Percentiles rank a stretch among this genome's conserved stretches.
Evolutionary conservation across 2,113 vertebrate species (phyloP).

Genomic region (Pituophis catenifer): DNA sequence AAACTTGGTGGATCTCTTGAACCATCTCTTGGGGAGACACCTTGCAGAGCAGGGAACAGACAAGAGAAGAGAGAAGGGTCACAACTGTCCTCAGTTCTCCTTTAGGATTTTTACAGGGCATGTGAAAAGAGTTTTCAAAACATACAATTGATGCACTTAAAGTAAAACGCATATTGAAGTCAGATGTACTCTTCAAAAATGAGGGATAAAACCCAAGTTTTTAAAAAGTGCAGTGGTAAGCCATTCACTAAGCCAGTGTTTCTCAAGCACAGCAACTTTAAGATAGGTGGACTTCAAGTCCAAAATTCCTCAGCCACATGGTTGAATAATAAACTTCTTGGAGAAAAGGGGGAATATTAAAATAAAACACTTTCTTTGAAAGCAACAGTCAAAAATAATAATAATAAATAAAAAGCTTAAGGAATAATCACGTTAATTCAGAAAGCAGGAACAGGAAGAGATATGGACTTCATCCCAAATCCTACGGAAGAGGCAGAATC

Average conservation of each 20-base stretch:
- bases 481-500: not conserved
- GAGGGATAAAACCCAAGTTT: not conserved
- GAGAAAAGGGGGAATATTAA: not conserved
- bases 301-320: not conserved
- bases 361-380: not conserved
- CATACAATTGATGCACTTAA: not conserved
- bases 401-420: no score
- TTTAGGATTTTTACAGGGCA: not conserved
- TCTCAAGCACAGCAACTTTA: not conserved
- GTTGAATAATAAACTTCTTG: not conserved
- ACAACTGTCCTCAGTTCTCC: not conserved
- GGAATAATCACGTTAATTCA: not conserved
- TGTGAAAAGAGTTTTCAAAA: not conserved
- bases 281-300: not conserved
- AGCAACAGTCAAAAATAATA: not conserved
- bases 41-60: conserved; percentile 60
- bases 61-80: not conserved
- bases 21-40: conserved; percentile 99
- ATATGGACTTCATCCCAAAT: not conserved
- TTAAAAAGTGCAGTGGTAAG: not conserved
- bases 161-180: not conserved
- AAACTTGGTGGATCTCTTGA: conserved; percentile 96
- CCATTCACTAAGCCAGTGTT: not conserved
- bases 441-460: not conserved
- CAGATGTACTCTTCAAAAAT: not conserved